phyloP scores from a whole-genome alignment of 2,113 vertebrate genomes.

The Otocyon megalotis region DNA sequence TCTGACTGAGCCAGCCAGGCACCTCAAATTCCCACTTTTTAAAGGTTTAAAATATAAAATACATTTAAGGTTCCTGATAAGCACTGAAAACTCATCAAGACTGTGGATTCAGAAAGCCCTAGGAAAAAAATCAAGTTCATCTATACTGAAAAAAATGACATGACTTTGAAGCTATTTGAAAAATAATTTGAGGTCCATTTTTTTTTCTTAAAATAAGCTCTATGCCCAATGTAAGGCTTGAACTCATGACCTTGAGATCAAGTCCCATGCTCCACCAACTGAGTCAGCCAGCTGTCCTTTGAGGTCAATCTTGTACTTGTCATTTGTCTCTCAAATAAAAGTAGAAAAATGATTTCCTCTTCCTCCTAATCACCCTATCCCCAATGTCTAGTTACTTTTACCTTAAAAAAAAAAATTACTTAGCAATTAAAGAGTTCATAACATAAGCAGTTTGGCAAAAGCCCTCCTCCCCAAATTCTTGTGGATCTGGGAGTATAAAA shows the following conservation, averaged over 20 bases:
- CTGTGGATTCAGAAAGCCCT: too few relatives aligned
- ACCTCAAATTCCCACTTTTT: too few relatives aligned
- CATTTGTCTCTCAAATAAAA: constrained; percentile 14
- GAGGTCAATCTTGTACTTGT: background rate
- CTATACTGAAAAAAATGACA: background rate
- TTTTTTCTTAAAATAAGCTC: background rate
- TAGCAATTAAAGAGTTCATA: constrained; percentile 16
- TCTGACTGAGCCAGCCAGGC: too few relatives aligned
- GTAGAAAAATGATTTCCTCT: background rate
- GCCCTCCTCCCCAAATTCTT: background rate
- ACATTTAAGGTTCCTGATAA: too few relatives aligned
- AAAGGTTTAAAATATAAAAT: background rate
- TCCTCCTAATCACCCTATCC: background rate
- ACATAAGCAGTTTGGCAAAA: background rate
- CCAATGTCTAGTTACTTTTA: constrained; percentile 10
- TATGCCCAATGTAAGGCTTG: background rate
- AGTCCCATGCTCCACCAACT: background rate
- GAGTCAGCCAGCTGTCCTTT: background rate
- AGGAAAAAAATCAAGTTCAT: background rate
- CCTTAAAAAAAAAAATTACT: background rate
- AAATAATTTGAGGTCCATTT: background rate
- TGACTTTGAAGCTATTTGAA: background rate
- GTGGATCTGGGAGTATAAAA: background rate
- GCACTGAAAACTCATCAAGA: too few relatives aligned
- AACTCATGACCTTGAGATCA: background rate